A percentile compares a stretch with the other conserved stretches of the same genome.
phyloP scores from a whole-genome alignment of 1,140 invertebrate species.

The Drosophila ohnishii region DNA sequence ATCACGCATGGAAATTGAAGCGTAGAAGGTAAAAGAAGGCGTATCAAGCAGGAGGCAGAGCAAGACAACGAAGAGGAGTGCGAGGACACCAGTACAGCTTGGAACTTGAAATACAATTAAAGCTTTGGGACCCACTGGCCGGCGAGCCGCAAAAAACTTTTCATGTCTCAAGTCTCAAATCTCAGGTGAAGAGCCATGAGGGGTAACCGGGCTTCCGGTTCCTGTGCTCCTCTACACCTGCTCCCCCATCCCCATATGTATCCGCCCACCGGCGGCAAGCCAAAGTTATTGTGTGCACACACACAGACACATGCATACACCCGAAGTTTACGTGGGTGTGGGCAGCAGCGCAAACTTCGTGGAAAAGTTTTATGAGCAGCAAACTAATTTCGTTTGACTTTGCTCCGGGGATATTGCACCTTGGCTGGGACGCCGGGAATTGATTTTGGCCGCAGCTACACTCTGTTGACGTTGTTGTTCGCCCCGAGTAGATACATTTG shows the following conservation, averaged over 20 bases:
- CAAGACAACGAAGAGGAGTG: not conserved
- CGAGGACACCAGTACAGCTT: slow-evolving; percentile 17
- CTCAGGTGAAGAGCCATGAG: slow-evolving; percentile 43
- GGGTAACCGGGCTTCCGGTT: slow-evolving; percentile 25
- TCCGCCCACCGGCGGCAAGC: slow-evolving; percentile 18
- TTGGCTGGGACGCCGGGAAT: slow-evolving; percentile 59
- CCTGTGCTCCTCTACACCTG: not conserved
- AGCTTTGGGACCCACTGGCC: slow-evolving; percentile 60
- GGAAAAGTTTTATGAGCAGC: slow-evolving; percentile 71
- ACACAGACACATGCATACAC: slow-evolving; percentile 2
- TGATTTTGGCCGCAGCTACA: slow-evolving; percentile 51
- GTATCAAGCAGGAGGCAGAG: not conserved
- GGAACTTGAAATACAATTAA: slow-evolving; percentile 75
- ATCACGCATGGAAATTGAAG: slow-evolving; percentile 60
- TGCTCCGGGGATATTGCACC: slow-evolving; percentile 54
- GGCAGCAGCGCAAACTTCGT: slow-evolving; percentile 57
- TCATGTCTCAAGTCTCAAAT: slow-evolving; percentile 51
- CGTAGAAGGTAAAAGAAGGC: not conserved
- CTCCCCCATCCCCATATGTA: not conserved
- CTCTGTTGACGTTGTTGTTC: slow-evolving; percentile 16
- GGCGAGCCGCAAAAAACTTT: slow-evolving; percentile 42
- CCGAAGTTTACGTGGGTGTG: slow-evolving; percentile 9
- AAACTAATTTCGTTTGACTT: slow-evolving; percentile 66
- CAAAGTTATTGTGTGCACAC: slow-evolving; percentile 43
- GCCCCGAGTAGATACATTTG: slow-evolving; percentile 23